Evolutionary conservation across 2,113 vertebrate species (phyloP).

Genomic region (Oryctolagus cuniculus): DNA sequence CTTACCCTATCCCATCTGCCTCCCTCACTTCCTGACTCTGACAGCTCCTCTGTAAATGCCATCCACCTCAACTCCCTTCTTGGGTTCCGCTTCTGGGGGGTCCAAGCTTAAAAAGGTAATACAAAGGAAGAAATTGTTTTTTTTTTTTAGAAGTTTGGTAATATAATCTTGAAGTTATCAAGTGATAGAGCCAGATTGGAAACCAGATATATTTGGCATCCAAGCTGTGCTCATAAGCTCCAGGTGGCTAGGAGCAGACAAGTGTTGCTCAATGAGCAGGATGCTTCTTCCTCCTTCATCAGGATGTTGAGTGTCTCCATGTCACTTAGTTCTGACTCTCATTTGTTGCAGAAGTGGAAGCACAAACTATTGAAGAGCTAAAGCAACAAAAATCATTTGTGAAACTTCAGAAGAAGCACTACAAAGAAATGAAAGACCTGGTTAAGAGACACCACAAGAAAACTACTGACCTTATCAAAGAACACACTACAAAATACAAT

Average conservation of each 20-base stretch:
- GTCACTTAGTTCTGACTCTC: neutral
- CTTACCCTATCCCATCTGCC: fast-evolving
- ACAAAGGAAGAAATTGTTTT: neutral
- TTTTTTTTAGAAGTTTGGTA: neutral
- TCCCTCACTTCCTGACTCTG: neutral
- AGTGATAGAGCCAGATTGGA: neutral
- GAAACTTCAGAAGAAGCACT: constrained; percentile 97
- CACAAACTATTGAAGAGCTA: constrained; percentile 95
- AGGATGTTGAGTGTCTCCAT: neutral
- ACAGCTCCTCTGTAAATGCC: neutral
- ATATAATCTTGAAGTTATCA: neutral
- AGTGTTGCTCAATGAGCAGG: neutral
- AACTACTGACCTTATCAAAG: constrained; percentile 96
- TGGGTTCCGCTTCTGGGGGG: neutral
- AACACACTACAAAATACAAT: constrained; percentile 94
- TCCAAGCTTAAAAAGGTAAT: neutral
- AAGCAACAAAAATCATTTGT: constrained; percentile 97
- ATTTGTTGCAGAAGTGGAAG: constrained; percentile 92
- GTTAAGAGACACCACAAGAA: constrained; percentile 97
- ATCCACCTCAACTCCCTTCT: neutral
- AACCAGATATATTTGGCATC: neutral
- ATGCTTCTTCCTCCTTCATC: no score
- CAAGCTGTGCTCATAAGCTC: neutral
- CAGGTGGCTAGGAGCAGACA: neutral
- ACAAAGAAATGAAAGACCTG: constrained; percentile 99